Percentiles rank a stretch among this genome's conserved stretches.
Evolutionary conservation across 2,888 invertebrate genomes (phyloP).

Genomic region (Dynastes maya): DNA sequence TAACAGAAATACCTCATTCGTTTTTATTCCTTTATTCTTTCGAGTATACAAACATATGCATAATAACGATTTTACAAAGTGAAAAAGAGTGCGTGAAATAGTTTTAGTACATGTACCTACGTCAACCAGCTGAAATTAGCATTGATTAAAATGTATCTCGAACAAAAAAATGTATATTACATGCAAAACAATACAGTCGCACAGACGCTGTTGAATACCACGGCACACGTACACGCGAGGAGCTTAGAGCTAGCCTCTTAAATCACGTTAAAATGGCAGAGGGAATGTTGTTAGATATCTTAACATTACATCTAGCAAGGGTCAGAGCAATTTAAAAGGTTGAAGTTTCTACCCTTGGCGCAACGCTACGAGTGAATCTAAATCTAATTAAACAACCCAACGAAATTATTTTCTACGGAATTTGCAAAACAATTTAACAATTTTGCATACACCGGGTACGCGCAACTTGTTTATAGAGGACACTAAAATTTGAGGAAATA

Average conservation of each 20-base stretch:
- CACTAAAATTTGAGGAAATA: conserved; percentile 1
- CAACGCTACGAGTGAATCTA: neutral
- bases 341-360: conserved; percentile 21
- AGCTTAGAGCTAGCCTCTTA: conserved; percentile 11
- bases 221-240: conserved; percentile 18
- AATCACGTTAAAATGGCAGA: conserved; percentile 31
- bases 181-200: conserved; percentile 30
- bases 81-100: conserved; percentile 21
- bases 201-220: conserved; percentile 8
- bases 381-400: conserved; percentile 44
- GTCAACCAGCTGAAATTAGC: conserved; percentile 40
- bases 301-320: conserved; percentile 12
- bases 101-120: conserved; percentile 20
- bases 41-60: neutral
- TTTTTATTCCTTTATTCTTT: neutral
- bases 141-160: conserved; percentile 44
- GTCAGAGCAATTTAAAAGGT: conserved; percentile 13
- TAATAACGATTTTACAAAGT: neutral
- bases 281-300: conserved; percentile 7
- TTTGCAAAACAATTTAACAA: conserved; percentile 45
- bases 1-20: neutral
- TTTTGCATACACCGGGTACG: conserved; percentile 9
- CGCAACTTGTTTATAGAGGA: conserved; percentile 10
- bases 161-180: conserved; percentile 40
- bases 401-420: conserved; percentile 41